These are phyloP conservation scores for Tuta absoluta DNA, from an alignment of 2,888 invertebrate genomes.

Conservation along the genomic window DNA sequence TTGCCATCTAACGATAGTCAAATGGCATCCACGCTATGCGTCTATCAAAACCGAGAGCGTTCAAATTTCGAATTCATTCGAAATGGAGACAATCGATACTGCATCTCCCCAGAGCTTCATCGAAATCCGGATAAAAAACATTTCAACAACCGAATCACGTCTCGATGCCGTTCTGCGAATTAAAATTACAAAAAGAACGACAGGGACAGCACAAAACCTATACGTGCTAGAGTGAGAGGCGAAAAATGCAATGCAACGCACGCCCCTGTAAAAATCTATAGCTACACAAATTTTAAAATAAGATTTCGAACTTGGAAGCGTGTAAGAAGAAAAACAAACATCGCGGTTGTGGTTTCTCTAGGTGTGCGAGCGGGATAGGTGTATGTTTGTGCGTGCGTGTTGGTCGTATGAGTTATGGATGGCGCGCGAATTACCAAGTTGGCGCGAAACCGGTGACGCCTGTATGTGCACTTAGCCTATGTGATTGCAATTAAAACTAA, in stretches of 20 bases:
- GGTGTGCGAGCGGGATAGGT: constrained; percentile 69
- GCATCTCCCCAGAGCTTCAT: constrained; percentile 49
- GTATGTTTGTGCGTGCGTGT: constrained; percentile 56
- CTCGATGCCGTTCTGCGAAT: constrained; percentile 78
- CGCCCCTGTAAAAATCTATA: constrained; percentile 74
- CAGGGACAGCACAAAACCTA: constrained; percentile 55
- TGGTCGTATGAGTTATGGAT: constrained; percentile 78
- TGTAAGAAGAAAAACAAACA: constrained; percentile 73
- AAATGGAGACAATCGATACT: constrained; percentile 19
- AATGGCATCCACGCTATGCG: constrained; percentile 20
- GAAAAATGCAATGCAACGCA: constrained; percentile 81
- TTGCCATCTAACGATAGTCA: constrained; percentile 15
- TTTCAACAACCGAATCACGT: constrained; percentile 77
- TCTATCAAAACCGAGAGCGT: constrained; percentile 28
- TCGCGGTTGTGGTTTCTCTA: constrained; percentile 67
- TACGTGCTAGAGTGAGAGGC: constrained; percentile 71
- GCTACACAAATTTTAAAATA: constrained; percentile 72
- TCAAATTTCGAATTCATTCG: constrained; percentile 47
- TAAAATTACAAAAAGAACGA: constrained; percentile 80
- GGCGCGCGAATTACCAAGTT: constrained; percentile 79
- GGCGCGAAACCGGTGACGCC: constrained; percentile 50
- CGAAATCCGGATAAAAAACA: constrained; percentile 75
- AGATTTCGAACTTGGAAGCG: constrained; percentile 75
- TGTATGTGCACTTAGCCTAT: constrained; percentile 16
- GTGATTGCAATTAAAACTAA: constrained; percentile 22